Percentiles rank a stretch among this genome's conserved stretches.
These are phyloP conservation scores for Neotoma lepida DNA, from an alignment of 2,113 vertebrate genomes.

Conservation along the genomic window DNA sequence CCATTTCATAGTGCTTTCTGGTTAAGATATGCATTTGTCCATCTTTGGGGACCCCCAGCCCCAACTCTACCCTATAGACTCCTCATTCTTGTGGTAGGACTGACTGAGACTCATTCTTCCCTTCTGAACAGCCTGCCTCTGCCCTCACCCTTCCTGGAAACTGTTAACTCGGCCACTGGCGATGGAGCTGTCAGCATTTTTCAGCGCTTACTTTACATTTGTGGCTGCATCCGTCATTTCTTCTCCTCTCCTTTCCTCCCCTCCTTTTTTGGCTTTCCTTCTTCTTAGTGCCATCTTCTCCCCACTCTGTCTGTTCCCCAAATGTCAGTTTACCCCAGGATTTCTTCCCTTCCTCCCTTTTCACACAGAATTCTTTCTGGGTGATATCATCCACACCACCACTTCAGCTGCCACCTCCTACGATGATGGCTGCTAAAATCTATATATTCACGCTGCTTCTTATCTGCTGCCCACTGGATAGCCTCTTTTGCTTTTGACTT, in stretches of 20 bases:
- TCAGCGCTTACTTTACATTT: neutral
- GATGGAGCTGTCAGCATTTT: neutral
- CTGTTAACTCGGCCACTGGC: neutral
- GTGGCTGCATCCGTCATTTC: neutral
- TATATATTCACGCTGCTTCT: neutral
- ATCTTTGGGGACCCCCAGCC: neutral
- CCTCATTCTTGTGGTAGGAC: neutral
- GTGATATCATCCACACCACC: conserved; percentile 62
- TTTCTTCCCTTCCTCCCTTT: conserved; percentile 38
- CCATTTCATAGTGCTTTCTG: neutral
- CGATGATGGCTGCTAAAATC: neutral
- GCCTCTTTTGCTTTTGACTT: conserved; percentile 46
- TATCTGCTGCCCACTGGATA: neutral
- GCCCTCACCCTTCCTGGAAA: neutral
- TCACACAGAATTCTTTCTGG: conserved; percentile 58
- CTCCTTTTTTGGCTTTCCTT: neutral
- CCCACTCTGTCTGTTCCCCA: conserved; percentile 37
- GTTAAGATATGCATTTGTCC: neutral
- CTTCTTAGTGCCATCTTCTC: conserved; percentile 1
- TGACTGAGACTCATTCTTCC: neutral
- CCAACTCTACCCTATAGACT: neutral
- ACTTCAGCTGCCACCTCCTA: conserved; percentile 50
- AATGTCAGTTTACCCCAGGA: conserved; percentile 43
- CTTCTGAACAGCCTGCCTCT: neutral
- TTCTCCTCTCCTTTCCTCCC: neutral